phyloP scores from a whole-genome alignment of 1,140 invertebrate genomes.

The Hypothenemus hampei region DNA sequence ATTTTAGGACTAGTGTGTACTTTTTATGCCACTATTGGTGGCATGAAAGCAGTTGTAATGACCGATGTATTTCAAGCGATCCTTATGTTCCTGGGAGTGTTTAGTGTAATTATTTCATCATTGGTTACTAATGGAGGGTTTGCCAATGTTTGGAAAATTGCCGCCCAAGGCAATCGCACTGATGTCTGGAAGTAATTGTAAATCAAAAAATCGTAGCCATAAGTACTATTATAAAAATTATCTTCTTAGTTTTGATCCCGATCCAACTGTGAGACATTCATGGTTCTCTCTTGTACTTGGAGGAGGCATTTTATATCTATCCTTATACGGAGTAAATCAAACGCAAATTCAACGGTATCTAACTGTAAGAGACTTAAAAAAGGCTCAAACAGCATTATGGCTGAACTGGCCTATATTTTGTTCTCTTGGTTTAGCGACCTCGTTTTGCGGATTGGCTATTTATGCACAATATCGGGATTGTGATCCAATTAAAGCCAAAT shows the following conservation, averaged over 20 bases:
- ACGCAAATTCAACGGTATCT: conserved; percentile 80
- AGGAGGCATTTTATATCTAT: conserved; percentile 65
- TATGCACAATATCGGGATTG: conserved; percentile 70
- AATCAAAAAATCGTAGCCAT: neutral
- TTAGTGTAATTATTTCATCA: conserved; percentile 70
- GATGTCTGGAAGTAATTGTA: conserved; percentile 60
- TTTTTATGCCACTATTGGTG: conserved; percentile 81
- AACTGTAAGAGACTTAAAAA: conserved; percentile 64
- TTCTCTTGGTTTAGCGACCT: conserved; percentile 61
- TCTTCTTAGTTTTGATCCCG: conserved; percentile 51
- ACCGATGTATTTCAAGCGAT: conserved; percentile 81
- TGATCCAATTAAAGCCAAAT: conserved; percentile 60
- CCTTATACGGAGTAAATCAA: conserved; percentile 80
- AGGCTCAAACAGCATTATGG: conserved; percentile 62
- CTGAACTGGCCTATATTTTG: conserved; percentile 65
- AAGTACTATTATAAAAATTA: neutral
- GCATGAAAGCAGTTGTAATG: conserved; percentile 84
- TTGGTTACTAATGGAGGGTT: conserved; percentile 60
- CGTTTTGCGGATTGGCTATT: conserved; percentile 72
- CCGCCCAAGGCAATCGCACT: conserved; percentile 59
- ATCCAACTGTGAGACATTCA: conserved; percentile 70
- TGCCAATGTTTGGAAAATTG: conserved; percentile 60
- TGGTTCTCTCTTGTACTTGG: conserved; percentile 69
- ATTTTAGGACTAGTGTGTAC: conserved; percentile 63
- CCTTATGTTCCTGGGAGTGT: conserved; percentile 72